Conservation (phyloP, 1,140 invertebrate species). For the Conus betulinus region DNA sequence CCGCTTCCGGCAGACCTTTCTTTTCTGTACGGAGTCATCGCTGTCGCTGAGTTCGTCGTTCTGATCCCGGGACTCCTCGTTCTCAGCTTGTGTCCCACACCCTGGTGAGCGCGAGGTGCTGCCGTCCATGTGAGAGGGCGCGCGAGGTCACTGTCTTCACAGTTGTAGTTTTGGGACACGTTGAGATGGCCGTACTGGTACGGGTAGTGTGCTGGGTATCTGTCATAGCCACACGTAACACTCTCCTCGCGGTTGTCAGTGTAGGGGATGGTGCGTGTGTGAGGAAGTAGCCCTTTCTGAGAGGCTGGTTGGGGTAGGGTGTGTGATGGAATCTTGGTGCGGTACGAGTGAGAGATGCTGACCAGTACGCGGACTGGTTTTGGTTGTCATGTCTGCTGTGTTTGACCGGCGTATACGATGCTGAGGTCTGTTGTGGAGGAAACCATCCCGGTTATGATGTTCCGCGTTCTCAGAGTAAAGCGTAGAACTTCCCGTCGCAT, state of each 20-base stretch:
- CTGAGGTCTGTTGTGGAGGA: background rate
- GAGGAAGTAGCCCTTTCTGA: background rate
- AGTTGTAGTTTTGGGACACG: slow-evolving; percentile 24
- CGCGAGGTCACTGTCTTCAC: background rate
- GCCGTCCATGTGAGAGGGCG: background rate
- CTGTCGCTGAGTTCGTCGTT: background rate
- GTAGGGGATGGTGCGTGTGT: background rate
- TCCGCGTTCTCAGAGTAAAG: background rate
- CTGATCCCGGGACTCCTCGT: background rate
- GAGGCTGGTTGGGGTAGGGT: background rate
- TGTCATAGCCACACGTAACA: background rate
- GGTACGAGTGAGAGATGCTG: background rate
- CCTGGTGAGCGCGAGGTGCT: too few species aligned
- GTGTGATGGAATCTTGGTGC: background rate
- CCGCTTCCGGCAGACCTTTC: background rate
- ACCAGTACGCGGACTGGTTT: slow-evolving; percentile 1
- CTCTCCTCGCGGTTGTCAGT: background rate
- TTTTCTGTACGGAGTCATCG: background rate
- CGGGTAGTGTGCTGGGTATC: background rate
- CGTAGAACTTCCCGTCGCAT: background rate
- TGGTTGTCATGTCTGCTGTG: background rate
- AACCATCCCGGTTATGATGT: background rate
- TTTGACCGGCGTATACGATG: background rate
- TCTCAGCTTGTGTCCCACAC: background rate
- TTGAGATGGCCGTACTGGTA: background rate